Percentiles rank a stretch among this genome's conserved stretches.
Conservation (phyloP, 2,797 vertebrate genomes). For the Rhyacichthys aspro region DNA sequence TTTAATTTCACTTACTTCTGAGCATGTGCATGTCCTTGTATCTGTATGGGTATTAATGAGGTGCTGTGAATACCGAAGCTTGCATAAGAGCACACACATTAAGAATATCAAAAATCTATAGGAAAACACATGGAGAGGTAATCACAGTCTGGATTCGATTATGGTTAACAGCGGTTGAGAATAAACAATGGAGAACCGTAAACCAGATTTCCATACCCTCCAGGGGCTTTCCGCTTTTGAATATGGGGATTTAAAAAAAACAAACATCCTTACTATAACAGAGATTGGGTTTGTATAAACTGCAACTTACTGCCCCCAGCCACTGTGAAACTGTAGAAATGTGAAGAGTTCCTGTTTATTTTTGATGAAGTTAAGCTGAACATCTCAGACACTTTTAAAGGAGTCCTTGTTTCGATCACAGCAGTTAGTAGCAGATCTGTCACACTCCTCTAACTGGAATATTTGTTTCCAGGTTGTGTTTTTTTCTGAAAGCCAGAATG, state of each 20-base stretch:
- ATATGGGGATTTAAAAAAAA: too few species aligned
- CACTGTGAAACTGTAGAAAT: slow-evolving; percentile 1
- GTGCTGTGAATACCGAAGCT: slow-evolving; percentile 48
- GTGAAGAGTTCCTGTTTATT: slow-evolving; percentile 19
- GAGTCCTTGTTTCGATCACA: too few species aligned
- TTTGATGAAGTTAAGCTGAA: too few species aligned
- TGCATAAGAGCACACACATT: slow-evolving; percentile 17
- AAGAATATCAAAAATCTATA: slow-evolving; percentile 23
- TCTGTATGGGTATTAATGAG: slow-evolving; percentile 44
- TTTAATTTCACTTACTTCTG: neutral
- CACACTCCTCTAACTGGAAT: slow-evolving; percentile 19
- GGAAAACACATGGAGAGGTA: slow-evolving; percentile 24
- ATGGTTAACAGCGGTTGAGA: slow-evolving; percentile 52
- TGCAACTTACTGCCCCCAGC: too few species aligned
- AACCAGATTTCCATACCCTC: slow-evolving; percentile 53
- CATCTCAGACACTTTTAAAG: too few species aligned
- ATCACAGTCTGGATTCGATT: too few species aligned
- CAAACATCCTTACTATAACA: slow-evolving; percentile 42
- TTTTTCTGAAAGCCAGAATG: slow-evolving; percentile 21
- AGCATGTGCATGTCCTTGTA: neutral
- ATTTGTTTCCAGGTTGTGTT: slow-evolving; percentile 14
- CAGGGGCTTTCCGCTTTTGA: slow-evolving; percentile 51
- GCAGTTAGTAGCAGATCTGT: too few species aligned
- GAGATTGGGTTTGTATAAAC: slow-evolving; percentile 49
- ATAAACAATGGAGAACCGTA: slow-evolving; percentile 56